Evolutionary conservation across 2,797 vertebrate genomes (phyloP).

Genomic region (Florisuga fusca): DNA sequence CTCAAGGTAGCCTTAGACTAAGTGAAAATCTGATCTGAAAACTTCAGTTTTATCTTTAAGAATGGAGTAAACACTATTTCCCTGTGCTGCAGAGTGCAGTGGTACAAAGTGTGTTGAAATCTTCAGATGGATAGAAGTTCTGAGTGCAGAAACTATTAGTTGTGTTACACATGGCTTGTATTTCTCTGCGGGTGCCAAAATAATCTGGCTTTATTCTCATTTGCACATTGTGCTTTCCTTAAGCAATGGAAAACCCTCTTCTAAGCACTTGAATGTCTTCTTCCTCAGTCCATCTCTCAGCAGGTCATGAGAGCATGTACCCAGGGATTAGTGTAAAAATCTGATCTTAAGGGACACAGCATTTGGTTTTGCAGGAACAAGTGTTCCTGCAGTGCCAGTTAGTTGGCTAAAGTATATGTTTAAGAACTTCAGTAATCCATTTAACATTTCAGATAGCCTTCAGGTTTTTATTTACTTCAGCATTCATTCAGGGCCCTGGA

Average conservation of each 20-base stretch:
- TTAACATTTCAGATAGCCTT: neutral
- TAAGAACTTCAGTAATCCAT: neutral
- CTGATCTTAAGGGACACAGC: neutral
- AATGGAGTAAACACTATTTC: neutral
- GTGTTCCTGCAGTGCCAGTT: neutral
- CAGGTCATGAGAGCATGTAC: neutral
- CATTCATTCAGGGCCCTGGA: neutral
- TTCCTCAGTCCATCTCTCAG: neutral
- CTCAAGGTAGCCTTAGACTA: neutral
- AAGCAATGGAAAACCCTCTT: neutral
- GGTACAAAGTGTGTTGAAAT: neutral
- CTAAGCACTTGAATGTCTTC: neutral
- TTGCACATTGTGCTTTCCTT: neutral
- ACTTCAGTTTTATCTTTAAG: neutral
- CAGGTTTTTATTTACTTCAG: neutral
- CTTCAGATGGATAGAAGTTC: neutral
- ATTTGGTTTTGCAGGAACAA: neutral
- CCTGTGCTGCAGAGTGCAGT: neutral
- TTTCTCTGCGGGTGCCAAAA: neutral
- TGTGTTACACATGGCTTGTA: neutral
- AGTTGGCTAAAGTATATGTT: neutral
- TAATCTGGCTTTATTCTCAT: neutral
- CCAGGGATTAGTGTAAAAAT: neutral
- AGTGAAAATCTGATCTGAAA: neutral
- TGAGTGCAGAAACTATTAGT: neutral